Evolutionary conservation across 2,888 invertebrate species (phyloP).

Genomic region (Ceriagrion tenellum): DNA sequence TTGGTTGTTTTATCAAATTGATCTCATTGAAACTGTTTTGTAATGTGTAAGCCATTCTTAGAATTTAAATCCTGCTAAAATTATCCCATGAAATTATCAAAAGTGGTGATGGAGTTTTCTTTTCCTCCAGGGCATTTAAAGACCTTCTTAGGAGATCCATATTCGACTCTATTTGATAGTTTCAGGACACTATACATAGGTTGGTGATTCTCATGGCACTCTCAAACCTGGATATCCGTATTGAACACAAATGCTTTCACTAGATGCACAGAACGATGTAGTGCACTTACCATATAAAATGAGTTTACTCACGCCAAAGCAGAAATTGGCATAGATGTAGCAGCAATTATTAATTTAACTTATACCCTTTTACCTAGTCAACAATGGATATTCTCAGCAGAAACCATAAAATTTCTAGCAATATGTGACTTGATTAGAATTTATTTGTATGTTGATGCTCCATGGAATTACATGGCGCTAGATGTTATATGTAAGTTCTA

Average conservation of each 20-base stretch:
- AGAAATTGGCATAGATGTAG: neutral
- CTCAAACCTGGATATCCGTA: neutral
- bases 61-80: neutral
- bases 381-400: neutral
- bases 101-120: conserved; percentile 7
- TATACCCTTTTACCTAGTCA: neutral
- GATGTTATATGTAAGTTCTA: no score
- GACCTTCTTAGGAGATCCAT: conserved; percentile 39
- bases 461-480: no score
- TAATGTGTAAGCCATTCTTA: neutral
- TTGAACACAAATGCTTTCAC: neutral
- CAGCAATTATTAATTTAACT: neutral
- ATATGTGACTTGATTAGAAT: neutral
- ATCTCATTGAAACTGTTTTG: neutral
- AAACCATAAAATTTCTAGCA: neutral
- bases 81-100: neutral
- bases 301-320: neutral
- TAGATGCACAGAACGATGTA: neutral
- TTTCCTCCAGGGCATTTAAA: neutral
- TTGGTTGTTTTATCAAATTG: no score
- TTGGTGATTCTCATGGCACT: conserved; percentile 12
- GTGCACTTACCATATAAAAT: neutral
- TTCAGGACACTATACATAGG: conserved; percentile 12
- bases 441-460: neutral
- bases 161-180: conserved; percentile 10